phyloP scores from a whole-genome alignment of 2,113 vertebrate species.

The Pelmatolapia mariae region DNA sequence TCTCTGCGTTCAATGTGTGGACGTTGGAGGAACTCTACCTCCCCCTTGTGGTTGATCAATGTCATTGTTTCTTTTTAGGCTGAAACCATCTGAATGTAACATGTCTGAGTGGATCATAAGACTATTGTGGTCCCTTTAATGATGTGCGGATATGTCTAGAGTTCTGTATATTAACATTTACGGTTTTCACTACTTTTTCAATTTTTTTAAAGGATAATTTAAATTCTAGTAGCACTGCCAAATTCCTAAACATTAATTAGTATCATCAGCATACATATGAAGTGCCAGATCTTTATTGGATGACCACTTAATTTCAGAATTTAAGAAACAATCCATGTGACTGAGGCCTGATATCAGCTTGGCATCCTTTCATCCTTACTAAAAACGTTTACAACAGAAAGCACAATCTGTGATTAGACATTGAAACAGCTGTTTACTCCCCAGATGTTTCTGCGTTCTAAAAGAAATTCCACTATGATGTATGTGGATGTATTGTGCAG shows the following conservation, averaged over 20 bases:
- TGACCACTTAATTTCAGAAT: not conserved
- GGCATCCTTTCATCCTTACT: not conserved
- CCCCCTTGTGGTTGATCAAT: not conserved
- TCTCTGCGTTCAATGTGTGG: not conserved
- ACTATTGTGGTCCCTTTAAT: fast-evolving
- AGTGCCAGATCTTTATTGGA: not conserved
- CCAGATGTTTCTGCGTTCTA: slow-evolving; percentile 4
- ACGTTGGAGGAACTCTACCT: not conserved
- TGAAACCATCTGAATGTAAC: not conserved
- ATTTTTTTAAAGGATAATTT: not conserved
- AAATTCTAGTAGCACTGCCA: not conserved
- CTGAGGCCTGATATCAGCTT: not conserved
- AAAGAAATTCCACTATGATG: slow-evolving; percentile 42
- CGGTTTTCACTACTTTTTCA: not conserved
- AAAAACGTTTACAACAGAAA: not conserved
- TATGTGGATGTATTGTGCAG: slow-evolving; percentile 43
- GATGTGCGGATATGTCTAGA: fast-evolving
- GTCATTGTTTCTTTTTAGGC: not conserved
- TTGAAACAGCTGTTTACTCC: not conserved
- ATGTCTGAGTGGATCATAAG: not conserved
- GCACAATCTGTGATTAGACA: not conserved
- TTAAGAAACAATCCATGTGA: not conserved
- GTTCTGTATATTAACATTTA: not conserved
- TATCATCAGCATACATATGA: not conserved
- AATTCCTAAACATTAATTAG: not conserved